Evolutionary conservation across 2,888 invertebrate genomes (phyloP).

Genomic region (Entomobrya proxima): DNA sequence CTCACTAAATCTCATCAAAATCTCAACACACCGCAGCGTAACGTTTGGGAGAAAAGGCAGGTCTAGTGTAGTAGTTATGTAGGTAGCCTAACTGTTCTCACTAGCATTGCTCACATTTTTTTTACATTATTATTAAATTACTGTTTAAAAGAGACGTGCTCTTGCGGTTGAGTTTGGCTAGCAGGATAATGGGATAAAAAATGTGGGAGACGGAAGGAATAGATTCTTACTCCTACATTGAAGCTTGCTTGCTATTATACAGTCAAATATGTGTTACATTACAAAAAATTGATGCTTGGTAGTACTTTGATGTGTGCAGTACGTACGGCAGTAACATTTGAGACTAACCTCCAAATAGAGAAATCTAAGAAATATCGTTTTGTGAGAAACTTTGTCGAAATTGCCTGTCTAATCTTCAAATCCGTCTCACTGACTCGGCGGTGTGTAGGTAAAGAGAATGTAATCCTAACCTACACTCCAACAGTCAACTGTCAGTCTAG

Average conservation of each 20-base stretch:
- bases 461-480: background rate
- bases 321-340: no score
- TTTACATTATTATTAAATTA: constrained; percentile 45
- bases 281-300: no score
- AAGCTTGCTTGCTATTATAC: background rate
- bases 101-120: constrained; percentile 38
- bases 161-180: constrained; percentile 49
- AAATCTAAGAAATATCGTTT: no score
- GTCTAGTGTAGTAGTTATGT: background rate
- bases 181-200: background rate
- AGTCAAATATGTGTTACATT: background rate
- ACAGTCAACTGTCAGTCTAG: constrained; percentile 23
- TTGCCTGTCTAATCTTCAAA: no score
- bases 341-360: no score
- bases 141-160: constrained; percentile 53
- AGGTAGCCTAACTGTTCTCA: constrained; percentile 55
- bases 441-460: no score
- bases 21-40: no score
- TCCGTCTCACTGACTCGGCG: background rate
- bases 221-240: background rate
- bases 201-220: constrained; percentile 15
- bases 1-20: no score
- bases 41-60: background rate
- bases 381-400: no score
- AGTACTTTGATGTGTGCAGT: no score